phyloP scores from a whole-genome alignment of 30 jellyfish, hydroid and myxozoan species.

The Clytia hemisphaerica region DNA sequence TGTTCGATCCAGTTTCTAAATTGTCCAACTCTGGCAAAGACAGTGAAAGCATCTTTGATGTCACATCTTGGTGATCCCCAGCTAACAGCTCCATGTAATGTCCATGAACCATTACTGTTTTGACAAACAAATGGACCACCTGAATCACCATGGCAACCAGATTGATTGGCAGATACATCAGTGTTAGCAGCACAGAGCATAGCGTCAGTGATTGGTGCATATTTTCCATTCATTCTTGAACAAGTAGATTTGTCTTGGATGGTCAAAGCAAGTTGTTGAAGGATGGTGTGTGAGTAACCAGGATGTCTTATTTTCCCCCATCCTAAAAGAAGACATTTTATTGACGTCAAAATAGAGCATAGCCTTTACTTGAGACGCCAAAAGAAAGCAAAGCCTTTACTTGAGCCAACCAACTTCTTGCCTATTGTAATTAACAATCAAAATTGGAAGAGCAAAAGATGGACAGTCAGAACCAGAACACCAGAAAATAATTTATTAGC shows the following conservation, averaged over 20 bases:
- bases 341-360: background rate
- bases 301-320: background rate
- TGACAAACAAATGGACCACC: constrained; percentile 19
- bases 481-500: too few species aligned
- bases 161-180: background rate
- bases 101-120: background rate
- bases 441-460: too few species aligned
- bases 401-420: too few species aligned
- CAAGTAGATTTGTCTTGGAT: background rate
- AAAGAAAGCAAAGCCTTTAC: too few species aligned
- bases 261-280: background rate
- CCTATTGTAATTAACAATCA: too few species aligned
- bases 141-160: constrained; percentile 7
- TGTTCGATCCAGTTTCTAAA: background rate
- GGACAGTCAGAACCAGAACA: too few species aligned
- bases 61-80: constrained; percentile 14
- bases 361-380: too few species aligned
- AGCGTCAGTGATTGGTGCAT: background rate
- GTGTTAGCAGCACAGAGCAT: constrained; percentile 2
- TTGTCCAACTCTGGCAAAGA: background rate
- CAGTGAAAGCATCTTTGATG: background rate
- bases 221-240: background rate
- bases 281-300: background rate
- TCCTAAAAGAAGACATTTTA: background rate
- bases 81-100: constrained; percentile 1